A percentile compares a stretch with the other conserved stretches of the same genome.
Conservation (phyloP, 2,113 vertebrate genomes). For the Hystrix brachyura region DNA sequence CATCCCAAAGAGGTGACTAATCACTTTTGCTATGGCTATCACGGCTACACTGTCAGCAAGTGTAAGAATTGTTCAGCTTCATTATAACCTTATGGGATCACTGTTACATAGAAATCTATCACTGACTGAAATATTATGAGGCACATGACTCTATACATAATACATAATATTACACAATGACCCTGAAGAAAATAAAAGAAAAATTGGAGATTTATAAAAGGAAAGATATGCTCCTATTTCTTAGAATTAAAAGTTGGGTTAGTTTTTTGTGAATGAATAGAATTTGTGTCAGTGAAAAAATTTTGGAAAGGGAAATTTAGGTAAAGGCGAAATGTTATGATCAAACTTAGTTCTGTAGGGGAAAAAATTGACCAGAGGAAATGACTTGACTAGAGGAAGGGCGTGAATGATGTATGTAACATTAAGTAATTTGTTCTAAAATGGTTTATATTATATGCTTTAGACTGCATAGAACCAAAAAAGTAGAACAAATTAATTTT, state of each 20-base stretch:
- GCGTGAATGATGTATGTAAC: neutral
- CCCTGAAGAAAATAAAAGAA: neutral
- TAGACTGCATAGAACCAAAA: neutral
- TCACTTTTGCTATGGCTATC: neutral
- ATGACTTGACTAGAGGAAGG: neutral
- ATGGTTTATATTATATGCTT: neutral
- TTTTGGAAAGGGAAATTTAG: neutral
- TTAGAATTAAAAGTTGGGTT: neutral
- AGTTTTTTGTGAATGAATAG: neutral
- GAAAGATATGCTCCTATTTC: neutral
- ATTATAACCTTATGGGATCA: neutral
- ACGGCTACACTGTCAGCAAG: neutral
- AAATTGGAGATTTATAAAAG: neutral
- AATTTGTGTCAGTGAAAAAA: neutral
- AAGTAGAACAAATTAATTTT: neutral
- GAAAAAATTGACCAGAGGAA: neutral
- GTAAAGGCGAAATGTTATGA: neutral
- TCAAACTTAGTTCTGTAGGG: neutral
- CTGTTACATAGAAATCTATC: no score
- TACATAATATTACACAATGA: neutral
- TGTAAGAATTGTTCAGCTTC: neutral
- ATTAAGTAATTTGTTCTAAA: neutral
- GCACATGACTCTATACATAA: neutral
- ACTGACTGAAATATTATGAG: neutral
- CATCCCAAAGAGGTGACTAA: neutral